A percentile compares a stretch with the other conserved stretches of the same genome.
These are phyloP conservation scores for Diplodus puntazzo DNA, from an alignment of 2,797 vertebrate genomes.

Conservation along the genomic window DNA sequence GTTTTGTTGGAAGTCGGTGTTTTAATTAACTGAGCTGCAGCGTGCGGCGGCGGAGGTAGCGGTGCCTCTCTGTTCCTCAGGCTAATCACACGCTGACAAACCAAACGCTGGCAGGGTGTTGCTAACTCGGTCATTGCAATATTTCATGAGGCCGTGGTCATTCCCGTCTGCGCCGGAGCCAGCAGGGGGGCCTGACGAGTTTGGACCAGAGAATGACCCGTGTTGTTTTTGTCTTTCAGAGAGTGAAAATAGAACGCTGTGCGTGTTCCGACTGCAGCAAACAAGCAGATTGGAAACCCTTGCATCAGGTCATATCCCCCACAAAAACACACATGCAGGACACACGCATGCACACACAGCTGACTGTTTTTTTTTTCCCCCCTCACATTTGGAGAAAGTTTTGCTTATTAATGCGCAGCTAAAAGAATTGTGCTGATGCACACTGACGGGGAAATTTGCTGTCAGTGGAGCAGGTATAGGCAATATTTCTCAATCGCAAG, in stretches of 20 bases:
- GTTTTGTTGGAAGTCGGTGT: constrained; percentile 73
- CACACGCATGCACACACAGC: background rate
- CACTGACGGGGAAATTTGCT: constrained; percentile 49
- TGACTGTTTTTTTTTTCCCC: background rate
- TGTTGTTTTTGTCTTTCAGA: constrained; percentile 54
- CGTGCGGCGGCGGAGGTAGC: constrained; percentile 44
- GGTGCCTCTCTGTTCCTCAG: constrained; percentile 44
- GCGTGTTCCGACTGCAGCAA: constrained; percentile 47
- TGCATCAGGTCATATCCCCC: constrained; percentile 56
- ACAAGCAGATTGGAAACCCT: constrained; percentile 67
- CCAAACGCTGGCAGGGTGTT: constrained; percentile 54
- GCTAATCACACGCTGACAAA: constrained; percentile 61
- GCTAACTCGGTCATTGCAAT: constrained; percentile 33
- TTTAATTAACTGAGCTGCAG: constrained; percentile 77
- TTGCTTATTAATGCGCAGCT: constrained; percentile 59
- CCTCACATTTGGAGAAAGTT: constrained; percentile 40
- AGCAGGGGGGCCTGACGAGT: constrained; percentile 4
- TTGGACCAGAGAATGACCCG: constrained; percentile 1
- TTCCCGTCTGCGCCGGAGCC: constrained; percentile 8
- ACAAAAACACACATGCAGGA: constrained; percentile 29
- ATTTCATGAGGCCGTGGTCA: constrained; percentile 37
- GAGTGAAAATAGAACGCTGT: constrained; percentile 1
- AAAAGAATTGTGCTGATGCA: constrained; percentile 63
- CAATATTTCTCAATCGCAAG: constrained; percentile 59
- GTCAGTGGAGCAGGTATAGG: constrained; percentile 55